Evolutionary conservation across 2,888 invertebrate genomes (phyloP).

Genomic region (Drosophila peninsularis): DNA sequence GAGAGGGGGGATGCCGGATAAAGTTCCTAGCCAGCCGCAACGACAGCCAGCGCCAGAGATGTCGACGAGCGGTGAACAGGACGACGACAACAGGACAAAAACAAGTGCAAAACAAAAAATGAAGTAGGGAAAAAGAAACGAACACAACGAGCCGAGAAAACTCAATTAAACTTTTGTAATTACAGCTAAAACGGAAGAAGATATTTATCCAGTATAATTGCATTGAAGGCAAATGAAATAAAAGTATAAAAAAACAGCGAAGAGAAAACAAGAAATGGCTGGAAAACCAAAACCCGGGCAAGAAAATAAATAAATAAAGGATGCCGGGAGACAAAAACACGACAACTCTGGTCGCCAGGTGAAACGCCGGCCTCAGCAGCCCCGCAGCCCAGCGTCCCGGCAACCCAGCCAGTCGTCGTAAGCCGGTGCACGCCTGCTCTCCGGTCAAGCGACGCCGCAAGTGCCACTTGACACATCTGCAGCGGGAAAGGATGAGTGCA

Average conservation of each 20-base stretch:
- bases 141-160: constrained; percentile 81
- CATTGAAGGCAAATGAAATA: constrained; percentile 83
- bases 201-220: constrained; percentile 84
- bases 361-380: constrained; percentile 7
- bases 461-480: constrained; percentile 60
- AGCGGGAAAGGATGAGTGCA: not conserved
- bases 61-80: constrained; percentile 30
- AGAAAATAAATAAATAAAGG: constrained; percentile 76
- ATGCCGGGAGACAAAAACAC: constrained; percentile 40
- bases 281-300: constrained; percentile 52
- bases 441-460: constrained; percentile 47
- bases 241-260: constrained; percentile 36
- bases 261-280: constrained; percentile 16
- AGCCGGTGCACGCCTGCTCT: constrained; percentile 8
- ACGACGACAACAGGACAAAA: constrained; percentile 33
- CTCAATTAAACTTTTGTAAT: constrained; percentile 85
- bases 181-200: constrained; percentile 84
- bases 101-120: constrained; percentile 19
- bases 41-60: constrained; percentile 33
- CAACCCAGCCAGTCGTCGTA: not conserved
- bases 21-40: constrained; percentile 68
- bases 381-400: not conserved
- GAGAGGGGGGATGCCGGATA: constrained; percentile 59
- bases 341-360: constrained; percentile 33
- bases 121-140: constrained; percentile 49